Conservation (phyloP, 2,888 invertebrate genomes). For the Polylopha cassiicola region DNA sequence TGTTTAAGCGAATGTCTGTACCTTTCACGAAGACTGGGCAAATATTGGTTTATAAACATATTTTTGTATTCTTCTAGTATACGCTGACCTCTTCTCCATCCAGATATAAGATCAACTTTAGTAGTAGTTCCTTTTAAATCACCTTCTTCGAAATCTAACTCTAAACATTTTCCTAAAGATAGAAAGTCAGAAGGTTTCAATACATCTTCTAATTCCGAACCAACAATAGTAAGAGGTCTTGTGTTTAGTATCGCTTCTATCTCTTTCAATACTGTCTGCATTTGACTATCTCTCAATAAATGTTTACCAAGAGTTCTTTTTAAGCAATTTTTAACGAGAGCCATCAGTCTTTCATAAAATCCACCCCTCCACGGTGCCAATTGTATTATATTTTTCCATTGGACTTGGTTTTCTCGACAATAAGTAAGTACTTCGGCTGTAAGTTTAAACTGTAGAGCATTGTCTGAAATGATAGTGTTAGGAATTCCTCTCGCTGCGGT, state of each 20-base stretch:
- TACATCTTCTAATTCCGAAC: constrained; percentile 5
- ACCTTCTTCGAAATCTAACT: background rate
- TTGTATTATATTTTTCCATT: constrained; percentile 25
- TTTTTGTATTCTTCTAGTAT: constrained; percentile 2
- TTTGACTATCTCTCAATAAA: background rate
- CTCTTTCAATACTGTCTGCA: constrained; percentile 2
- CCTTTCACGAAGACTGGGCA: background rate
- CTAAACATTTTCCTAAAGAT: background rate
- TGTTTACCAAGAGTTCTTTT: constrained; percentile 6
- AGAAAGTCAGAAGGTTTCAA: constrained; percentile 15
- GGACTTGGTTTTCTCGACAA: constrained; percentile 13
- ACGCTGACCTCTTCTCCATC: constrained; percentile 18
- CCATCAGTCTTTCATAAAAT: constrained; percentile 24
- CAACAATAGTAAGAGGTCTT: constrained; percentile 9
- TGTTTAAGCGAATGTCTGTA: background rate
- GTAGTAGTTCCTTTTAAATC: background rate
- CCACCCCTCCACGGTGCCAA: constrained; percentile 28
- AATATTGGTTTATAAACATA: constrained; percentile 1
- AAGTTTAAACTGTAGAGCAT: constrained; percentile 21
- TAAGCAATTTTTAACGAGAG: constrained; percentile 7
- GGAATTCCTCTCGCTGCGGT: constrained; percentile 18
- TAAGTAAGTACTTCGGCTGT: constrained; percentile 17
- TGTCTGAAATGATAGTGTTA: constrained; percentile 17
- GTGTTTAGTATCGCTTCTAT: constrained; percentile 1
- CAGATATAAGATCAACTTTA: constrained; percentile 15